These are phyloP conservation scores for Gambusia yucatana DNA, from an alignment of 2,797 vertebrate genomes.

Conservation along the genomic window DNA sequence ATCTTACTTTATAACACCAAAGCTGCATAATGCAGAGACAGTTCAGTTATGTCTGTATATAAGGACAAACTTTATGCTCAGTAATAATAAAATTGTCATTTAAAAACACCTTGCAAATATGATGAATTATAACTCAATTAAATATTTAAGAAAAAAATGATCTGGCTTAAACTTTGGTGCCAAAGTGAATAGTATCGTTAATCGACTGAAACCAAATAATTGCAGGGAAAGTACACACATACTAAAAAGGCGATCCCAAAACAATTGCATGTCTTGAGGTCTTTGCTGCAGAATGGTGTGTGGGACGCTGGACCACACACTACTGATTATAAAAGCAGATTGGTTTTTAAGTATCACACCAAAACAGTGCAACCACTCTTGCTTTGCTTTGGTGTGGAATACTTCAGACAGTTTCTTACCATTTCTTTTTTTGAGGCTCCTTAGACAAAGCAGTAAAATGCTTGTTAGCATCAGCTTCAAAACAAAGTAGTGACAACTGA, in stretches of 20 bases:
- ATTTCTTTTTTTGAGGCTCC: background rate
- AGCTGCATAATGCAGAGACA: background rate
- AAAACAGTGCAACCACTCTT: background rate
- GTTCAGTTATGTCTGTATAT: background rate
- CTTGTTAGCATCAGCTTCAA: background rate
- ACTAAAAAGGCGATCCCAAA: background rate
- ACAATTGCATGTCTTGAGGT: background rate
- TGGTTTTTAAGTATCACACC: background rate
- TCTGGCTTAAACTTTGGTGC: background rate
- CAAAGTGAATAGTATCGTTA: background rate
- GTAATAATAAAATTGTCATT: background rate
- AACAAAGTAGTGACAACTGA: background rate
- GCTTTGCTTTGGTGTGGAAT: background rate
- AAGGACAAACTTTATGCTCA: background rate
- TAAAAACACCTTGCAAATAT: background rate
- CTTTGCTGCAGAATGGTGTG: background rate
- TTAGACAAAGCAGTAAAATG: background rate
- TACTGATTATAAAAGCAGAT: background rate
- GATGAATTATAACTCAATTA: background rate
- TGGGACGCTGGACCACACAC: background rate
- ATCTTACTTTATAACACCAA: slow-evolving; percentile 9
- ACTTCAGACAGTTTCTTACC: background rate
- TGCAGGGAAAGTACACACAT: background rate
- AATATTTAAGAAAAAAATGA: background rate
- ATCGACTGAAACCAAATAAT: background rate